These are phyloP conservation scores for Fringilla coelebs DNA, from an alignment of 2,797 vertebrate species.

Conservation along the genomic window DNA sequence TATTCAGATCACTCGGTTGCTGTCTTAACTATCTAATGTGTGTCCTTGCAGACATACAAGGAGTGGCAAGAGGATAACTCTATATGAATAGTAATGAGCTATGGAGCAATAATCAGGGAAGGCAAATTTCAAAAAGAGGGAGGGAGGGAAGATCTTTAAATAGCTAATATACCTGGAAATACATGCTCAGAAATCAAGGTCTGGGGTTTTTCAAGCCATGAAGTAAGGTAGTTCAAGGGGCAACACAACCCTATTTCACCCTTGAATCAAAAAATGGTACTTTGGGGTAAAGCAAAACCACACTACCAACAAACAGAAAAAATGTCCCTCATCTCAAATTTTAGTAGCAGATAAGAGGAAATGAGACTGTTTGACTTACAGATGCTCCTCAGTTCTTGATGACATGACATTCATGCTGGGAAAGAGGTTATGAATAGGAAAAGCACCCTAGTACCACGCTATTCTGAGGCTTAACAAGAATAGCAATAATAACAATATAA, in stretches of 20 bases:
- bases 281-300: background rate
- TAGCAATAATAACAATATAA: background rate
- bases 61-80: background rate
- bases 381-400: background rate
- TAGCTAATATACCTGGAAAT: background rate
- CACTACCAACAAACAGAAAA: background rate
- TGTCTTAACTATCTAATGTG: background rate
- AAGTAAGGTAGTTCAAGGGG: background rate
- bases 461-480: background rate
- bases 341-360: background rate
- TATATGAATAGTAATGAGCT: background rate
- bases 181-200: background rate
- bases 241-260: background rate
- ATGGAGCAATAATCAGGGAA: background rate
- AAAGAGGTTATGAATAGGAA: background rate
- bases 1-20: background rate
- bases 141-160: background rate
- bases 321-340: background rate
- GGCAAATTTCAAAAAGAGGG: background rate
- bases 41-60: constrained; percentile 4
- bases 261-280: background rate
- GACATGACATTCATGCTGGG: background rate
- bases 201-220: background rate
- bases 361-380: background rate
- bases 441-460: background rate